Evolutionary conservation across 1,140 invertebrate species (phyloP).

Genomic region (Caenorhabditis latens): DNA sequence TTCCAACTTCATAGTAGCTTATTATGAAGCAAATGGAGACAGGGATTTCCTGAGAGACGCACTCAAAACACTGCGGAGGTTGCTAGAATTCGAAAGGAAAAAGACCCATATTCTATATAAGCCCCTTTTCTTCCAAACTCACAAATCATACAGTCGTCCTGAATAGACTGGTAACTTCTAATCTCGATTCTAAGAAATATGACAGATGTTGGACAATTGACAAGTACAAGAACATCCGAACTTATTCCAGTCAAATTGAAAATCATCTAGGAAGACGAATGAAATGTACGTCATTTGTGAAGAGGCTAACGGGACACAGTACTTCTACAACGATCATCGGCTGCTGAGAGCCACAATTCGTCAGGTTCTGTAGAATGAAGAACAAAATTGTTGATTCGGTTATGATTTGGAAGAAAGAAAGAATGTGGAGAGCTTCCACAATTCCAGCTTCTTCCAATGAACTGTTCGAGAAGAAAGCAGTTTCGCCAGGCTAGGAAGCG

Average conservation of each 20-base stretch:
- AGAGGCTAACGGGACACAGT: conserved; percentile 60
- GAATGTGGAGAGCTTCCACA: conserved; percentile 84
- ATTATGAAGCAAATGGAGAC: conserved; percentile 83
- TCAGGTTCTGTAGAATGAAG: conserved; percentile 87
- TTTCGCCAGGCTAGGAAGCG: conserved; percentile 69
- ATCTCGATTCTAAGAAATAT: conserved; percentile 42
- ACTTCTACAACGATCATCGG: conserved; percentile 58
- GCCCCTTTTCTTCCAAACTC: conserved; percentile 83
- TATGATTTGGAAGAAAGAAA: conserved; percentile 84
- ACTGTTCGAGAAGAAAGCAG: conserved; percentile 87
- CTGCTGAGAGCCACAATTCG: conserved; percentile 67
- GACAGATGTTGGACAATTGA: conserved; percentile 9
- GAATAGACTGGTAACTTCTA: conserved; percentile 80
- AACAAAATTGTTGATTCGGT: conserved; percentile 88
- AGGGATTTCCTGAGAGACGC: conserved; percentile 82
- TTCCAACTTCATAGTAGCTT: conserved; percentile 77
- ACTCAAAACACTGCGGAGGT: conserved; percentile 84
- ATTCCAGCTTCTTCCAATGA: conserved; percentile 87
- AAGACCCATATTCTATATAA: too few relatives aligned
- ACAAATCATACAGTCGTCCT: conserved; percentile 64
- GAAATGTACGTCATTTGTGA: conserved; percentile 67
- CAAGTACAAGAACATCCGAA: conserved; percentile 71
- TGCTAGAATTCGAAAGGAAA: too few relatives aligned
- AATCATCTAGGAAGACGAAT: conserved; percentile 81
- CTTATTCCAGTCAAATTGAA: conserved; percentile 88